Evolutionary conservation across 2,797 vertebrate species (phyloP).

Genomic region (Cuniculus paca): DNA sequence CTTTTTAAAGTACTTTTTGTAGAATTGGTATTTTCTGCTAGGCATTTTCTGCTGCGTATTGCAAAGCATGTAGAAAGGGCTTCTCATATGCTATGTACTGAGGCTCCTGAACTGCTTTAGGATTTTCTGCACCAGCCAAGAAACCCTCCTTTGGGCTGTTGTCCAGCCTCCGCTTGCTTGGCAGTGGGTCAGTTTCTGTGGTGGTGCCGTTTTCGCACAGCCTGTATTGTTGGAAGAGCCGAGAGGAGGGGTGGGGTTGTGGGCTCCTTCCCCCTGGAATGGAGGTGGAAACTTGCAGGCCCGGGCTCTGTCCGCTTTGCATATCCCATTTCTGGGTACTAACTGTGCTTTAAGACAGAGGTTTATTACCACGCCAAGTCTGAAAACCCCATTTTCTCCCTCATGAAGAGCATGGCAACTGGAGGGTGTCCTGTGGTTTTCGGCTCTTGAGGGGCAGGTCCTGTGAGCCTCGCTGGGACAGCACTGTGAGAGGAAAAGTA

Average conservation of each 20-base stretch:
- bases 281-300: neutral
- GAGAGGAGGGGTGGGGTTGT: neutral
- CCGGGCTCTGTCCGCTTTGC: neutral
- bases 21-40: neutral
- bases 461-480: neutral
- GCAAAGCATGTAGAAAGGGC: neutral
- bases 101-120: neutral
- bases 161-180: neutral
- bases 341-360: neutral
- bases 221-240: neutral
- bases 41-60: neutral
- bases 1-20: neutral
- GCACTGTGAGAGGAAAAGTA: conserved; percentile 1
- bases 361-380: neutral
- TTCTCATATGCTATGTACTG: neutral
- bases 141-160: neutral
- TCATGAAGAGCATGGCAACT: neutral
- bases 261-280: too few species aligned
- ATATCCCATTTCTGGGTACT: neutral
- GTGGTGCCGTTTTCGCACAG: neutral
- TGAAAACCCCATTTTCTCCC: neutral
- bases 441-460: neutral
- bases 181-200: conserved; percentile 38
- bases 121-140: neutral
- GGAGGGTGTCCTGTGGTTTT: neutral